Evolutionary conservation across 92 coral and sea anemone species (phyloP), one percentile per base, ranked within the genome.

Genomic region (Siderastrea siderea): DNA sequence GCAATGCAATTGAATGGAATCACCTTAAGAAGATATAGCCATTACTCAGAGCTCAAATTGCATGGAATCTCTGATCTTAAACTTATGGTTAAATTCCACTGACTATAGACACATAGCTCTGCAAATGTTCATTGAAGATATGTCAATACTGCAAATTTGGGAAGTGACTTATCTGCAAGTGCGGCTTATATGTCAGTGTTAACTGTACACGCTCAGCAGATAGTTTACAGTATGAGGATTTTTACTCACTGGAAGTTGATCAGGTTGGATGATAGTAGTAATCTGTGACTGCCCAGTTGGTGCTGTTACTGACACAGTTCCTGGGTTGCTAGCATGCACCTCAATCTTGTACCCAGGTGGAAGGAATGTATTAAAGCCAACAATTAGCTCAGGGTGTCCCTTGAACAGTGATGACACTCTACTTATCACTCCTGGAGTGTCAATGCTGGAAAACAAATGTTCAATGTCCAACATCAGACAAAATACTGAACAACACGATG

Each of bases 291-390:
- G 96, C 19, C 98, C 98, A 59, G 94, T 93, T 66, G 99, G 99
- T 5, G 99, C 96, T 79, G 99, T 95, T 12, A 95, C 98, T 5
- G 99, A 95, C 45, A 97, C 96, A 50, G 95, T 93, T 2, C 96
- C 96, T 14, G 99, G 94, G 66, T 97, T 98, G 84, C 93, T 95
- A 0, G 99, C 98, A 78, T 97, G 99, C 7, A 95, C 99, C 87
- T 97, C 99, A 82, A 97, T 97, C 80, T 97, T 97, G 92, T 97
- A 95, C 45, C 99, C 98, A 92, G 99, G 99, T 15, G 99, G 99
- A 5, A 97, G 88, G 75, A 97, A 97, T 2, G 99, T 97, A 75
- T 97, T 97, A 90, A 97, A 97, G 6, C 99, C 99, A 38, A 97
- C 99, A 68, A 97, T 97, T 14, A 97, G 92, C 48, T 96, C 99